Evolutionary conservation across 2,797 vertebrate genomes (phyloP), one percentile per base, ranked within the genome.

Genomic region (Danio tinwini): DNA sequence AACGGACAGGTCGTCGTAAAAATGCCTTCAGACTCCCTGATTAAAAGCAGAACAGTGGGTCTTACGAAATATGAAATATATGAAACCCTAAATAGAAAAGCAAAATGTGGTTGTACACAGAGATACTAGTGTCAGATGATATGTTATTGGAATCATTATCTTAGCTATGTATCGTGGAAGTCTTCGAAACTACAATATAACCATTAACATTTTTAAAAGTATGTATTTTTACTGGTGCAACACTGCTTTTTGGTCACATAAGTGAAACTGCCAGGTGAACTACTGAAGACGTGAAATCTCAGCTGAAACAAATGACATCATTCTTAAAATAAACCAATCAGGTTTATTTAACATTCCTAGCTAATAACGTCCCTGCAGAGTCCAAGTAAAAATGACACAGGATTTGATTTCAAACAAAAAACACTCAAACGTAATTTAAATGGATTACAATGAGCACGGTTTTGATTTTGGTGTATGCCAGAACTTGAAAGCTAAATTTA

Each of bases 351-450:
- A 52, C 53, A 78, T 67, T 78, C 68, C 72, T 19, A 19, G 44
- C 40, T 70, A 74, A 50, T 40, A 61, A 16, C 58, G 29, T 52
- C 53, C 29, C 40, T 74, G 62, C 29, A 42, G 21, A 44, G 58
- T 52, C 6, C 47, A 10, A 19, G 19, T 50, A 6, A 19, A 50
- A 68, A 58, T 61, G 12, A 59, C 16, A 55, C 7, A 58, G 17
- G 68, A 68, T 74, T 44, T 76, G 63, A 77, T 77, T 82, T 74
- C 21, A 53, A 73, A 59, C 29, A 64, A 74, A 78, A 17, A 19
- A 56, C 19, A 55, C 42, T 70, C 50, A 56, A 45, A 56, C 16
- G 14, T 78, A 5, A 65, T 74, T 78, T 39, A 37, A n/a, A 52
- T 21, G 63, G 58, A 40, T 74, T 58, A 40, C 11, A 45, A 62